phyloP scores from a whole-genome alignment of 2,888 invertebrate species.

The Heliconius ismenius region DNA sequence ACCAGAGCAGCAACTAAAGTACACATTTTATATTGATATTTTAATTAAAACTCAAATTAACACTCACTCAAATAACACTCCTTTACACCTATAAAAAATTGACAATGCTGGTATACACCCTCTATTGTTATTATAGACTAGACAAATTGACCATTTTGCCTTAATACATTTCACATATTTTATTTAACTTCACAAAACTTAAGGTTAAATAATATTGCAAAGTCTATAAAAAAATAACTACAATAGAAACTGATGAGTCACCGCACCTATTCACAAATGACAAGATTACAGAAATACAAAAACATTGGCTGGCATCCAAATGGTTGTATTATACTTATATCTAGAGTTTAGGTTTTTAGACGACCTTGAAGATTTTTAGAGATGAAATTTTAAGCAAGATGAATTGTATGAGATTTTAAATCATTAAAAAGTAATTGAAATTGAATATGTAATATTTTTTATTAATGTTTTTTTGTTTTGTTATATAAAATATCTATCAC shows the following conservation, averaged over 20 bases:
- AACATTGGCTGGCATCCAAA: slow-evolving; percentile 36
- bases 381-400: background rate
- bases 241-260: slow-evolving; percentile 29
- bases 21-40: too few species aligned
- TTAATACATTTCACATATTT: background rate
- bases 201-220: background rate
- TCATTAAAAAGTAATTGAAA: too few species aligned
- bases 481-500: background rate
- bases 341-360: slow-evolving; percentile 20
- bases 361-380: slow-evolving; percentile 20
- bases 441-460: background rate
- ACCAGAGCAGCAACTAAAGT: background rate
- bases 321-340: slow-evolving; percentile 1
- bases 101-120: background rate
- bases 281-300: slow-evolving; percentile 31
- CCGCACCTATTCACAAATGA: slow-evolving; percentile 24
- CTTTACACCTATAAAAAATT: too few species aligned
- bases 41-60: too few species aligned
- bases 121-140: background rate
- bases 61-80: too few species aligned
- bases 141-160: background rate
- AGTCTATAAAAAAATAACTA: background rate
- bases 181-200: background rate
- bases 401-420: too few species aligned
- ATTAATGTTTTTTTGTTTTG: background rate